phyloP scores from a whole-genome alignment of 2,113 vertebrate species.

The Lophura nycthemera region DNA sequence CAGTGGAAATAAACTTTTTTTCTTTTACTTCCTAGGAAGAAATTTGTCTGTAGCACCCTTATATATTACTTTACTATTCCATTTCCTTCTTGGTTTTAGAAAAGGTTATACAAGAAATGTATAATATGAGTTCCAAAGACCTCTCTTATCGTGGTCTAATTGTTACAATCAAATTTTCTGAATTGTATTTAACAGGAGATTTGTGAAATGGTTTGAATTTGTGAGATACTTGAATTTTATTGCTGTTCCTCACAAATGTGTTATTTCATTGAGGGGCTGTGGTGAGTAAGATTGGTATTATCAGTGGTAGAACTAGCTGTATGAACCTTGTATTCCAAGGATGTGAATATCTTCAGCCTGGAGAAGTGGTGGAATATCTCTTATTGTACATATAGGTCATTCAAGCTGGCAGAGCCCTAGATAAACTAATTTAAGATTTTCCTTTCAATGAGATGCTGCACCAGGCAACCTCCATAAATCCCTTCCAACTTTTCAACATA shows the following conservation, averaged over 20 bases:
- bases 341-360: neutral
- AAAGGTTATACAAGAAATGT: neutral
- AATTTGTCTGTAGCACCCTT: neutral
- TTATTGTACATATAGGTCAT: neutral
- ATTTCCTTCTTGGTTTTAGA: conserved; percentile 47
- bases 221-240: neutral
- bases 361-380: neutral
- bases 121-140: neutral
- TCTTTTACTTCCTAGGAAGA: neutral
- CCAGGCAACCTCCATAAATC: neutral
- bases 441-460: neutral
- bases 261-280: neutral
- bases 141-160: conserved; percentile 39
- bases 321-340: neutral
- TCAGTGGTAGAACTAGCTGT: neutral
- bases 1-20: neutral
- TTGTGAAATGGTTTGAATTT: neutral
- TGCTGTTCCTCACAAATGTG: neutral
- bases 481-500: neutral
- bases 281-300: neutral
- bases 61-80: neutral
- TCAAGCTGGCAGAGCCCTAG: neutral
- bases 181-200: neutral
- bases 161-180: conserved; percentile 22
- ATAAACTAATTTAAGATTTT: neutral